Evolutionary conservation across 1,140 invertebrate genomes (phyloP), one percentile per base, ranked within the genome.

Genomic region (Drosophila melanica): DNA sequence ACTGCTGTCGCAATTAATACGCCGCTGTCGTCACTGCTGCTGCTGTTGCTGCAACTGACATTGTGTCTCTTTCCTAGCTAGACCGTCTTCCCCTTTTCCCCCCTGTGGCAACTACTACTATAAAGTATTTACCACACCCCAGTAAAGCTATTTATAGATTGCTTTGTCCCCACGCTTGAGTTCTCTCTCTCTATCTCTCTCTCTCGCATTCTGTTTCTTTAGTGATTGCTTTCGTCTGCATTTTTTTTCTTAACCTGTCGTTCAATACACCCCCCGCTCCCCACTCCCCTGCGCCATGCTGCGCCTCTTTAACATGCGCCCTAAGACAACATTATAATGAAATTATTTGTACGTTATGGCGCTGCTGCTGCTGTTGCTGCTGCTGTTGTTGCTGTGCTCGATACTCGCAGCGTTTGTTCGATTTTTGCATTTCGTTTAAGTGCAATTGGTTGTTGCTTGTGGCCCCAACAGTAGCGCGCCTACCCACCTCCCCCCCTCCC

Each of bases 1-100:
- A 85, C 81, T 85, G 81, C 81, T 85, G 81, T 85, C 81, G 81
- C 81, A 85, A 85, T 85, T 87, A 85, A 85, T 85, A 85, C 81
- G 81, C 82, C 8, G 30, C 30, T 33, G 30, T 33, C 30, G 30
- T 33, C 30, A 60, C 74, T 55, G 70, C 68, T 77, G 80, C 80
- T 77, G 80, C 72, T 59, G 81, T 79, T 67, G 66, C 68, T 51
- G 68, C 67, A 45, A 58, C 54, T 69, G 42, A 35, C 42, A 53
- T 35, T 79, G 71, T 47, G 20, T 23, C 20, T 4, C 20, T 23
- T 23, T 23, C 20, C 20, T 23, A 23, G 20, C 20, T 23, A 23
- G 3, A 23, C 20, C 20, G 20, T 3, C 20, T 23, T 23, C 20
- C 20, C 20, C 20, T 23, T 23, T 1, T 3, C 3, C 2, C 20